These are phyloP conservation scores for Galerucella calmariensis DNA, from an alignment of 2,888 invertebrate genomes.

Conservation along the genomic window DNA sequence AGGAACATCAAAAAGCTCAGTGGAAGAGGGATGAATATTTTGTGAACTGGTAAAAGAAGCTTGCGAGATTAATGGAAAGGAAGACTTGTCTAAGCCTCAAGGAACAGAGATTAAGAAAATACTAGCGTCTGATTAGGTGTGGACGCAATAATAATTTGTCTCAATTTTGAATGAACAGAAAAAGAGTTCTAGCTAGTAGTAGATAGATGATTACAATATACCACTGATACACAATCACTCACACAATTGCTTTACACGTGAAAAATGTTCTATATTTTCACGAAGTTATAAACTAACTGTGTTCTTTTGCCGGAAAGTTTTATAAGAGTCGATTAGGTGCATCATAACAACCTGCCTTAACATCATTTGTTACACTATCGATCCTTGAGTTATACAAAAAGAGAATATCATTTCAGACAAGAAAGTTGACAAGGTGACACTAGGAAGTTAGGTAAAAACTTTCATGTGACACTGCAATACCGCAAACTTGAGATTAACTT, in stretches of 20 bases:
- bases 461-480: no score
- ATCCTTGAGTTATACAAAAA: background rate
- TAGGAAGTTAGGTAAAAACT: background rate
- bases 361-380: slow-evolving; percentile 6
- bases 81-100: no score
- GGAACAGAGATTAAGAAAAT: no score
- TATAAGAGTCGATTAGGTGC: slow-evolving; percentile 6
- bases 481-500: background rate
- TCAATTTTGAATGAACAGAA: no score
- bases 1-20: no score
- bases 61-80: no score
- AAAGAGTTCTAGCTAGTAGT: no score
- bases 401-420: slow-evolving; percentile 4
- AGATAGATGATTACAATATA: no score
- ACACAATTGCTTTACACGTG: background rate
- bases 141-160: no score
- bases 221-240: background rate
- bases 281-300: background rate
- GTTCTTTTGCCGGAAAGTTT: slow-evolving; percentile 2
- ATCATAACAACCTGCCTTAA: slow-evolving; percentile 6
- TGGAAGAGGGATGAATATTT: no score
- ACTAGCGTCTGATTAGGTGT: no score
- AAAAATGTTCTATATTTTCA: slow-evolving; percentile 2
- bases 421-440: slow-evolving; percentile 2
- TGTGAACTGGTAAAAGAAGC: no score